Base-by-base conservation (phyloP, 2,888 invertebrate genomes). In the Trichogramma dendrolimi region DNA sequence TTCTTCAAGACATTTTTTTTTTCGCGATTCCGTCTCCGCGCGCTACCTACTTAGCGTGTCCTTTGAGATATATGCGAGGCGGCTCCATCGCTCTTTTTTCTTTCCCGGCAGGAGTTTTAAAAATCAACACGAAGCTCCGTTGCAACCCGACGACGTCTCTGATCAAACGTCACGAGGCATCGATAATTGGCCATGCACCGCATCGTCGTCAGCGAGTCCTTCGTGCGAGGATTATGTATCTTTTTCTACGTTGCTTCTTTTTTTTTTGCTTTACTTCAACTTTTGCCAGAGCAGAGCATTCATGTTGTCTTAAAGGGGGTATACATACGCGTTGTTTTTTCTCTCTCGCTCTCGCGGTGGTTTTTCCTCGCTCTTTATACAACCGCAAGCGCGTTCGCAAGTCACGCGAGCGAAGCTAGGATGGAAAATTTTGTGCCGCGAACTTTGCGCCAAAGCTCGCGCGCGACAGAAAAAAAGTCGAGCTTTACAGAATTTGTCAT, bases 131-230 rank as follows among this genome's bases (percentile, higher is more conserved):
- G 70, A 61, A 46, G 49, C n/a, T 14, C 42, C 70, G 67, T 58
- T 54, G 58, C 61, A 67, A 63, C 66, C 42, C 42, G n/a, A 6
- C 7, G 44, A 42, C 46, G 50, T 48, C 65, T 67, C 67, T 77
- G 76, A 77, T 77, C 78, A 77, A 77, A 78, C 73, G 75, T 58
- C 70, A 66, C 64, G 41, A 48, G 64, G 63, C 67, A 73, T 76
- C 74, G 75, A 79, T 79, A 79, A 79, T 79, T 79, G 78, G 74
- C 71, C 68, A 71, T 73, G 72, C 76, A 75, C 74, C 75, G 71
- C 69, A 62, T 67, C 70, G 71, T 55, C 58, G 60, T 56, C 65
- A 4, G 38, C 47, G 38, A 58, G 49, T 48, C 63, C 66, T 64
- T 64, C 74, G 73, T 77, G 78, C 77, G 76, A 76, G 73, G 75